phyloP scores from a whole-genome alignment of 2,113 vertebrate species.

The Machaerirhynchus nigripectus region DNA sequence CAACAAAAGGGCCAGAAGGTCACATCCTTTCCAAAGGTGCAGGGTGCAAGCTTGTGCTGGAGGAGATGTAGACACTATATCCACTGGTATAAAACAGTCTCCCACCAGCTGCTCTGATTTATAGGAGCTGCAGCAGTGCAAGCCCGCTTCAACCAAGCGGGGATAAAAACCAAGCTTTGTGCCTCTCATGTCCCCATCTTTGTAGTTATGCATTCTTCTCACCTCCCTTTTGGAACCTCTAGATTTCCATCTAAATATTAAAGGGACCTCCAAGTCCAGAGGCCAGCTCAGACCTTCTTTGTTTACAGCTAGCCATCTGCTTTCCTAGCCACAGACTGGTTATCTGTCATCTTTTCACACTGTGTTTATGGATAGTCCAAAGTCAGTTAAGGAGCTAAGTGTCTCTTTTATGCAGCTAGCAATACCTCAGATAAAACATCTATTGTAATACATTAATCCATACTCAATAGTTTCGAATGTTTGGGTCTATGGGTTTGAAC shows the following conservation, averaged over 20 bases:
- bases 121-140: neutral
- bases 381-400: neutral
- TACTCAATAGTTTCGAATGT: accelerated
- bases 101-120: neutral
- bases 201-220: neutral
- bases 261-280: neutral
- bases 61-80: neutral
- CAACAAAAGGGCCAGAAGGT: neutral
- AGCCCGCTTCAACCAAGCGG: neutral
- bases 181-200: neutral
- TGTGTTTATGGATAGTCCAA: neutral
- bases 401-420: neutral
- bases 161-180: neutral
- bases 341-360: neutral
- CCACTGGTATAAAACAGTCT: neutral
- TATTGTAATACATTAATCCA: neutral
- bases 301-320: neutral
- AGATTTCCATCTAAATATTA: neutral
- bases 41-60: neutral
- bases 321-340: neutral
- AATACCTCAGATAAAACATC: neutral
- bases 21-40: accelerated
- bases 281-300: neutral
- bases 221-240: neutral
- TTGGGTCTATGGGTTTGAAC: neutral